Percentiles rank a stretch among this genome's conserved stretches.
These are phyloP conservation scores for Leuciscus waleckii DNA, from an alignment of 2,797 vertebrate species.

Conservation along the genomic window DNA sequence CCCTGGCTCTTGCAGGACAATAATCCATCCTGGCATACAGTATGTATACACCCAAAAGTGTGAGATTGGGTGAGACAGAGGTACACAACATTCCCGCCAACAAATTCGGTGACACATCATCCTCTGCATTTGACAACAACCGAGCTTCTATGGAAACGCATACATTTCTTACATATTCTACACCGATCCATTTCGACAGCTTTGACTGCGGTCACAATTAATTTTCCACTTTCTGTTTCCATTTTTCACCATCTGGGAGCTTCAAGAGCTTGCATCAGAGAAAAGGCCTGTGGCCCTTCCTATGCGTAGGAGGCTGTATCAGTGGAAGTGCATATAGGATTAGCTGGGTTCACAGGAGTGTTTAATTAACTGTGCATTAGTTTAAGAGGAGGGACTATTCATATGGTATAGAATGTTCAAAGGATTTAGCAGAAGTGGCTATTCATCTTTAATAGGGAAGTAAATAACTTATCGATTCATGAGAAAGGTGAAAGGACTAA, in stretches of 20 bases:
- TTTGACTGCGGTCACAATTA: constrained; percentile 39
- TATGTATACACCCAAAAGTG: constrained; percentile 15
- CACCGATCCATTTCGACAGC: not conserved
- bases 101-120: constrained; percentile 7
- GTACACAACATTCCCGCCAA: not conserved
- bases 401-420: constrained; percentile 15
- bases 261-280: constrained; percentile 20
- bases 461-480: constrained; percentile 58
- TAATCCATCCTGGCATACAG: constrained; percentile 13
- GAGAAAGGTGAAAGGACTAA: constrained; percentile 50
- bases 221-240: constrained; percentile 21
- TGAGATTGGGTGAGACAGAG: not conserved
- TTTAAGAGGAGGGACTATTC: constrained; percentile 24
- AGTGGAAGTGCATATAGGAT: constrained; percentile 6
- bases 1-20: not conserved
- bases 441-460: constrained; percentile 52
- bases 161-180: constrained; percentile 22
- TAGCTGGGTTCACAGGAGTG: constrained; percentile 12
- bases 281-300: constrained; percentile 27
- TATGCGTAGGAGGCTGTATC: not conserved
- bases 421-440: constrained; percentile 18
- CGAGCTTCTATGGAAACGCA: not conserved
- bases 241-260: constrained; percentile 35
- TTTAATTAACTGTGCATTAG: constrained; percentile 41
- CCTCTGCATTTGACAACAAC: constrained; percentile 25